phyloP scores from a whole-genome alignment of 1,140 invertebrate species.

The Drosophila kurseongensis region DNA sequence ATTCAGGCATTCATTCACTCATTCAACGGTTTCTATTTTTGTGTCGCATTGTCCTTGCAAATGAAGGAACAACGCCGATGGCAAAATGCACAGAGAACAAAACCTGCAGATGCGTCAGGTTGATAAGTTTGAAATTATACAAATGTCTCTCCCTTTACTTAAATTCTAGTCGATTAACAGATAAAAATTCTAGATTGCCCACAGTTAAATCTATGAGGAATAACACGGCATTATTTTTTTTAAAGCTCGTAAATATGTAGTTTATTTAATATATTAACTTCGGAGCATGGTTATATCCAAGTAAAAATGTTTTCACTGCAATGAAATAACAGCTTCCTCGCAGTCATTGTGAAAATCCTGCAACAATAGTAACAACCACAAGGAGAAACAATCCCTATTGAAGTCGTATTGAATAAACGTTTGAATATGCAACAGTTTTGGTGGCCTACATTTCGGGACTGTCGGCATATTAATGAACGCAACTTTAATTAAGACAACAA shows the following conservation, averaged over 20 bases:
- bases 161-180: not conserved
- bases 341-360: slow-evolving; percentile 48
- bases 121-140: slow-evolving; percentile 2
- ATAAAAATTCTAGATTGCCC: not conserved
- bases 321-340: slow-evolving; percentile 53
- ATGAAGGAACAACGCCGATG: slow-evolving; percentile 67
- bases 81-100: slow-evolving; percentile 39
- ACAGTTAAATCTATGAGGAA: too few species aligned
- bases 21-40: slow-evolving; percentile 62
- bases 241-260: too few species aligned
- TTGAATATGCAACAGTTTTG: slow-evolving; percentile 79
- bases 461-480: slow-evolving; percentile 68
- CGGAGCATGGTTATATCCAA: too few species aligned
- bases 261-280: too few species aligned
- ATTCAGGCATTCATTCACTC: slow-evolving; percentile 57
- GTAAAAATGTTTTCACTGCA: not conserved
- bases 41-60: slow-evolving; percentile 80
- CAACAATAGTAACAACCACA: slow-evolving; percentile 13
- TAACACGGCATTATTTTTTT: too few species aligned
- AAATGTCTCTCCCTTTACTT: not conserved
- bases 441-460: slow-evolving; percentile 65
- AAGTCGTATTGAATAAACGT: slow-evolving; percentile 64
- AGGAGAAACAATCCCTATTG: slow-evolving; percentile 9
- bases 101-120: not conserved
- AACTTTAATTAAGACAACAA: slow-evolving; percentile 62